Conservation (phyloP, 2,113 vertebrate species). For the Colius striatus region DNA sequence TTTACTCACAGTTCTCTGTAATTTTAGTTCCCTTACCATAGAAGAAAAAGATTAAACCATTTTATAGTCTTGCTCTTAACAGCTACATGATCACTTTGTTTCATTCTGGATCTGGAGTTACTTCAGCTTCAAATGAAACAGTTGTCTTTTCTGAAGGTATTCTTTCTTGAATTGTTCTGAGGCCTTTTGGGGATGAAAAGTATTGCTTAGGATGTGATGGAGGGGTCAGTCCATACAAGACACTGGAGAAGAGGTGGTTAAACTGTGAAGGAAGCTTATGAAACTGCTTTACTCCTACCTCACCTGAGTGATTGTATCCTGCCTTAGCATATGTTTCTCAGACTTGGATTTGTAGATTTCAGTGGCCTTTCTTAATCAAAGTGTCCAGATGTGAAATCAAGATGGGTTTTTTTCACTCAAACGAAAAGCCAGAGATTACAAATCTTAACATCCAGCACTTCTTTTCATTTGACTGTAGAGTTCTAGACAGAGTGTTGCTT, state of each 20-base stretch:
- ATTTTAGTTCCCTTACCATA: neutral
- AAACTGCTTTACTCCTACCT: neutral
- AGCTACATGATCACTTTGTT: slow-evolving; percentile 12
- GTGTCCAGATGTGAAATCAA: neutral
- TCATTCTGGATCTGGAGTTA: slow-evolving; percentile 16
- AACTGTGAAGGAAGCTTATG: neutral
- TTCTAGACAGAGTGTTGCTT: neutral
- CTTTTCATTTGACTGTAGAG: neutral
- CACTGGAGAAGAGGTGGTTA: neutral
- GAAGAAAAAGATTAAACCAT: neutral
- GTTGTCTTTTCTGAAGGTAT: slow-evolving; percentile 22
- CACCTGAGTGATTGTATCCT: neutral
- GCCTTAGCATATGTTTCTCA: neutral
- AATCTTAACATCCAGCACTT: neutral
- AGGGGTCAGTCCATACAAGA: neutral
- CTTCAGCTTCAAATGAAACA: neutral
- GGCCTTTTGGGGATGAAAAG: neutral
- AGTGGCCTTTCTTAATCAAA: neutral
- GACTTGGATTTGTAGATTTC: neutral
- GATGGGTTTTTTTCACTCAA: neutral
- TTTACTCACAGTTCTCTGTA: neutral
- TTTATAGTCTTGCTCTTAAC: neutral
- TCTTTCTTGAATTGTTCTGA: neutral
- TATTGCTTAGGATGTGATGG: neutral
- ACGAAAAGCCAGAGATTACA: neutral